Evolutionary conservation across 2,888 invertebrate genomes (phyloP).

Genomic region (Macaria notata): DNA sequence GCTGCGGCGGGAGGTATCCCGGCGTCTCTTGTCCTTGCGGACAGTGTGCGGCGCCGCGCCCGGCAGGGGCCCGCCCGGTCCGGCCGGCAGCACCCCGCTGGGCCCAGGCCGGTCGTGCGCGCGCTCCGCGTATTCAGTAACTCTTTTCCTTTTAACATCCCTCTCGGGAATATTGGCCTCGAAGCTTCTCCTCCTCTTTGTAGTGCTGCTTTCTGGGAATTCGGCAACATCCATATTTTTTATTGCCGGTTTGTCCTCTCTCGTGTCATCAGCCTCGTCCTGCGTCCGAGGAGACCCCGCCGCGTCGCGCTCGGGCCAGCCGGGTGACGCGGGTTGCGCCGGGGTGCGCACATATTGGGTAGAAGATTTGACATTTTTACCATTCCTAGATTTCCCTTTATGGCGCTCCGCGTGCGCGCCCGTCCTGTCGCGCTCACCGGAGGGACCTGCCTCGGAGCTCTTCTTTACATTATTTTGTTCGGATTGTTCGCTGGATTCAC

Average conservation of each 20-base stretch:
- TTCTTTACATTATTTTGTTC: too few species aligned
- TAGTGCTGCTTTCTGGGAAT: too few species aligned
- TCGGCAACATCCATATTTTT: too few species aligned
- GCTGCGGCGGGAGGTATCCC: constrained; percentile 25
- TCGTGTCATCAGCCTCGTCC: not conserved
- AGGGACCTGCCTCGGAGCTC: too few species aligned
- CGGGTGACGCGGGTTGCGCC: not conserved
- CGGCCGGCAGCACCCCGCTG: not conserved
- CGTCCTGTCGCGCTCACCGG: not conserved
- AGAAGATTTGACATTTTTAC: too few species aligned
- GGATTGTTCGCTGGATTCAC: too few species aligned
- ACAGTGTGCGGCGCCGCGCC: not conserved
- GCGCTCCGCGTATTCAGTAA: not conserved
- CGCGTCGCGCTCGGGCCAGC: not conserved
- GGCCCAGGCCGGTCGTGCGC: not conserved
- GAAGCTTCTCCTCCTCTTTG: too few species aligned
- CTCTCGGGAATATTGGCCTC: too few species aligned
- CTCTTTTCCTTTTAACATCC: too few species aligned
- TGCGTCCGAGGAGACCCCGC: not conserved
- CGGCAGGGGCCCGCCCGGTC: not conserved
- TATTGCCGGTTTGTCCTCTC: too few species aligned
- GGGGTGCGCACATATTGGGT: too few species aligned
- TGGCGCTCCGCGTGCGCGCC: not conserved
- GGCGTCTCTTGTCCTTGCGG: not conserved
- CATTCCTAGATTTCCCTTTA: not conserved